Evolutionary conservation across 2,888 invertebrate genomes (phyloP), one percentile per base, ranked within the genome.

Genomic region (Eupithecia centaureata): DNA sequence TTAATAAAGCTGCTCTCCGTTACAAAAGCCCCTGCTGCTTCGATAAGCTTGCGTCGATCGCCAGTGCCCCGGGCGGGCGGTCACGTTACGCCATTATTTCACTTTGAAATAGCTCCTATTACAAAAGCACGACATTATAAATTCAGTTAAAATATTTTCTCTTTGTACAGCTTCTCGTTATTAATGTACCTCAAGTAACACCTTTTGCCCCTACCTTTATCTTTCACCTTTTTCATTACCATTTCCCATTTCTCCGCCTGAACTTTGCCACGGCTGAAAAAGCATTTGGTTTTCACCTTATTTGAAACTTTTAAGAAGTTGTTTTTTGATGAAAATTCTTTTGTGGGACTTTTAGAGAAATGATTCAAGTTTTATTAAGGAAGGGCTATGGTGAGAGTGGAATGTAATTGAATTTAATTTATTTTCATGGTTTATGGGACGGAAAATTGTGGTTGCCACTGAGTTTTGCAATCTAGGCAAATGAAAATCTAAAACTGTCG

Each of bases 191-290:
- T 51, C 61, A 33, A 57, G 75, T 71, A 75, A 76, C 75, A 73
- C 74, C 75, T 74, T 75, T 75, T 69, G 42, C 61, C 70, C 62
- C 75, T 68, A 76, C 70, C 73, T 74, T 76, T 75, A 75, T 73
- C 75, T 73, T 72, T 70, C 65, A 73, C 72, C 74, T 75, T 76
- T 75, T 76, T 76, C 75, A 75, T 76, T 76, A 76, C 71, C 71
- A 70, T 75, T 67, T 69, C 73, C 71, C 74, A 71, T 72, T 73
- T 72, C 69, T 67, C 52, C 66, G 67, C 69, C 68, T 71, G 75
- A 73, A 65, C 71, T 76, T 74, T 63, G 61, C 69, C 65, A 70
- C 73, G 76, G 71, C 65, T 72, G 73, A 65, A 72, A 75, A 72
- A 76, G 73, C 73, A 73, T 76, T 76, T 62, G 70, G 74, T 71